Base-by-base conservation (phyloP, 2,888 invertebrate genomes). In the Tetheella fluctuosa region DNA sequence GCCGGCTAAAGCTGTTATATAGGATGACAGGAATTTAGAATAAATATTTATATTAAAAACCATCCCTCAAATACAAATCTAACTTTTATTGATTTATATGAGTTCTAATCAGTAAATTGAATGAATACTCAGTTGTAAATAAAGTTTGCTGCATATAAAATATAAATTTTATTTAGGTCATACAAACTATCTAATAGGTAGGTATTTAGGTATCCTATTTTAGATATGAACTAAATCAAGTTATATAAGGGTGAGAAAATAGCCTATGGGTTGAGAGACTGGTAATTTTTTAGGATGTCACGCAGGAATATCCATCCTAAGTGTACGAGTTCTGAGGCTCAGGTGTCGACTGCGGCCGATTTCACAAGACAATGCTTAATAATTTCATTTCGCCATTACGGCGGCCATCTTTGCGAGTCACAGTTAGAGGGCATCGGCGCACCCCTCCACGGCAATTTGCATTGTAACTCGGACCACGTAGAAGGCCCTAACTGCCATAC, bases 281-380 rank as follows among this genome's bases (percentile, higher is more conserved):
- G 57, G 62, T 57, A 60, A 53, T 23, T 42, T 61, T 64, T 64
- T 68, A 63, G 65, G 65, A 63, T 64, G 60, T 61, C 39, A 15
- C 62, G 57, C 57, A 34, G 85, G 87, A 68, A 74, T 86, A 83
- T 91, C 90, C 89, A 89, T 74, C 68, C 71, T 87, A 88, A 83
- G 78, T 77, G 70, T 68, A 78, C 83, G 77, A 71, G 69, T 70
- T 69, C 79, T 75, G 80, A 84, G 91, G 82, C 92, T 91, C 93
- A 93, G 93, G 93, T 93, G 93, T 91, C 91, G 91, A 91, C 91
- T 88, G 90, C 89, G 91, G 91, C 89, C 90, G 91, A 93, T 92
- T 92, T 88, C 90, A 90, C 90, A 92, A 92, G 93, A 92, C 93
- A 92, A 92, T 93, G 91, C 92, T 91, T 93, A 93, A 93, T 93